Conservation (phyloP, 2,888 invertebrate genomes). For the Sminthurinus aureus region DNA sequence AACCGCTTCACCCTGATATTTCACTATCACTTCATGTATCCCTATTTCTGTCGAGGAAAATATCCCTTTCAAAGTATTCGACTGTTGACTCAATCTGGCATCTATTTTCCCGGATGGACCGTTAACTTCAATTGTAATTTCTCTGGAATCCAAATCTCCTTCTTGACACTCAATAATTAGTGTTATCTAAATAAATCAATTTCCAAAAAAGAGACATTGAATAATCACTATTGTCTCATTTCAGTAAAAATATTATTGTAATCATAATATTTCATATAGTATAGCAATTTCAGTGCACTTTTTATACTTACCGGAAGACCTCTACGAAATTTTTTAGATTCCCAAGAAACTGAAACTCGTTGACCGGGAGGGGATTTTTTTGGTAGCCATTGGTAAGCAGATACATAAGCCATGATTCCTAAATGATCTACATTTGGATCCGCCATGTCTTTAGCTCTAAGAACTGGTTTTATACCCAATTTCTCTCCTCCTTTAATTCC, state of each 20-base stretch:
- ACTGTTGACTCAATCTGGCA: slow-evolving; percentile 68
- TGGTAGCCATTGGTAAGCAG: slow-evolving; percentile 85
- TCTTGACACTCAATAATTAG: slow-evolving; percentile 65
- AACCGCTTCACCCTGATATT: slow-evolving; percentile 69
- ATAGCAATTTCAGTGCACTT: background rate
- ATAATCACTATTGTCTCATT: background rate
- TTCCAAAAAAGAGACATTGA: background rate
- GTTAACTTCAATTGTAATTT: slow-evolving; percentile 78
- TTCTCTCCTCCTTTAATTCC: slow-evolving; percentile 71
- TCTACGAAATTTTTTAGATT: slow-evolving; percentile 56
- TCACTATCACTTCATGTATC: slow-evolving; percentile 75
- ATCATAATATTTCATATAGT: background rate
- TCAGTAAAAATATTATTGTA: background rate
- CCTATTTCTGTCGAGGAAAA: slow-evolving; percentile 91
- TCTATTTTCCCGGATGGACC: slow-evolving; percentile 77
- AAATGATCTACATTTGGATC: slow-evolving; percentile 94
- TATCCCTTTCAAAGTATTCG: slow-evolving; percentile 73
- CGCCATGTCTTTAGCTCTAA: slow-evolving; percentile 93
- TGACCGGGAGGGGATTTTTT: slow-evolving; percentile 81
- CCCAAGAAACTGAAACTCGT: slow-evolving; percentile 79
- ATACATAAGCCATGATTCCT: slow-evolving; percentile 97
- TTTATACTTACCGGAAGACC: slow-evolving; percentile 52
- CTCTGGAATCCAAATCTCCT: slow-evolving; percentile 74
- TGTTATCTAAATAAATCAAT: slow-evolving; percentile 60
- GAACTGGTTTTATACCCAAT: slow-evolving; percentile 85